Conservation (phyloP, 2,113 vertebrate species). For the Halichoeres trimaculatus region DNA sequence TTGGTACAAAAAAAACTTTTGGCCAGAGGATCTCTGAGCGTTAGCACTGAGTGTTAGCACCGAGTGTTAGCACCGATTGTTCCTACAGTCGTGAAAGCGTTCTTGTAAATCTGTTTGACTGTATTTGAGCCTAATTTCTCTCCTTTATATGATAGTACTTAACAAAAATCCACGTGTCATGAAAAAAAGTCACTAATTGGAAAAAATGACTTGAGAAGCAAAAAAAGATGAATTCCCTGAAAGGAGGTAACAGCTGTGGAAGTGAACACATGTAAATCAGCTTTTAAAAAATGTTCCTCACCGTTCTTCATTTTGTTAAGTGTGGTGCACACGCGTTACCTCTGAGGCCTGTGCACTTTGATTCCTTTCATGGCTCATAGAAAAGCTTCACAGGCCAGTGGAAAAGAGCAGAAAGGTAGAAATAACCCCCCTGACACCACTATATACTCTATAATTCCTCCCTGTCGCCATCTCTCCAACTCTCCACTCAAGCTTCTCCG, state of each 20-base stretch:
- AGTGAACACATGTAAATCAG: neutral
- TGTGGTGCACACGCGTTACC: neutral
- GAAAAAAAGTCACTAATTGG: neutral
- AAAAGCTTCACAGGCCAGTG: neutral
- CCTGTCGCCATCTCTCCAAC: neutral
- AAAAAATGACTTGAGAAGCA: neutral
- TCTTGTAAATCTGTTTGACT: no score
- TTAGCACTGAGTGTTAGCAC: no score
- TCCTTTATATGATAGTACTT: no score
- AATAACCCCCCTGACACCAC: constrained; percentile 4
- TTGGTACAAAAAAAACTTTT: no score
- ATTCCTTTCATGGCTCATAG: neutral
- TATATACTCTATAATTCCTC: constrained; percentile 6
- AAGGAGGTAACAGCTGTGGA: neutral
- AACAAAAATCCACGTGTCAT: no score
- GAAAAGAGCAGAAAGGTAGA: constrained; percentile 22
- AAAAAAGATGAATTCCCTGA: neutral
- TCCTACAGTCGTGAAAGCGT: no score
- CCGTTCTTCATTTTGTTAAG: neutral
- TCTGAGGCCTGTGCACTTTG: constrained; percentile 7
- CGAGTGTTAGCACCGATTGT: no score
- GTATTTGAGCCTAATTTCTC: no score
- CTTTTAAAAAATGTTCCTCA: neutral
- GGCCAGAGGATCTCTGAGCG: no score
- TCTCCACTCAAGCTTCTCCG: neutral